A percentile compares a stretch with the other conserved stretches of the same genome.
phyloP scores from a whole-genome alignment of 2,888 invertebrate species.

The Cistogaster globosa region DNA sequence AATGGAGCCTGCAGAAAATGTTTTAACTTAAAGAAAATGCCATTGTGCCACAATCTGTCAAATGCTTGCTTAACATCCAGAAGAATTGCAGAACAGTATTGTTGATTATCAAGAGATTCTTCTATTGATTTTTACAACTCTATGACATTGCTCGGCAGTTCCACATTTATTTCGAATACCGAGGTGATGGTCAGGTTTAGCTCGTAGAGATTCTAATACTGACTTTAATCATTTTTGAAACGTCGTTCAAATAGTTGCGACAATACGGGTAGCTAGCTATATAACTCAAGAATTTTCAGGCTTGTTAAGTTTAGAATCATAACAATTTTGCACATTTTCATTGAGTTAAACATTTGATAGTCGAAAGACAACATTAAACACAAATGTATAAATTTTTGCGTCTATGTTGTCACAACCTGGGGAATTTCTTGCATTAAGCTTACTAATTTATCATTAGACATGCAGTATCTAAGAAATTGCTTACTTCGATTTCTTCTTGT shows the following conservation, averaged over 20 bases:
- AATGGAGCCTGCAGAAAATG: neutral
- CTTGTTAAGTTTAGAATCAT: no score
- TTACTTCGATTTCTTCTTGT: neutral
- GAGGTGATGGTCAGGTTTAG: neutral
- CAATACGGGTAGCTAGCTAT: no score
- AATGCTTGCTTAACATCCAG: neutral
- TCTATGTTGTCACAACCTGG: no score
- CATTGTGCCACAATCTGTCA: neutral
- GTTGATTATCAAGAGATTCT: neutral
- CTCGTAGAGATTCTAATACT: no score
- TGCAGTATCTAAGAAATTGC: conserved; percentile 13
- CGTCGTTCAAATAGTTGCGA: no score
- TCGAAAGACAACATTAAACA: neutral
- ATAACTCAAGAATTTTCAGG: no score
- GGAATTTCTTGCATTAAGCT: conserved; percentile 1
- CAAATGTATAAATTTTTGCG: no score
- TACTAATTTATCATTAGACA: conserved; percentile 22
- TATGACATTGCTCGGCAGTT: neutral
- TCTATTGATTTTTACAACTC: neutral
- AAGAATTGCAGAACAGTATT: neutral
- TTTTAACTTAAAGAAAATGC: neutral
- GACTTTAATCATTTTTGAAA: no score
- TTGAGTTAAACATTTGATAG: no score
- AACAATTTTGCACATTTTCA: no score
- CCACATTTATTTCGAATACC: neutral